A percentile compares a stretch with the other conserved stretches of the same genome.
These are phyloP conservation scores for Globodera ellingtonae DNA, from an alignment of 1,140 invertebrate genomes.

Conservation along the genomic window DNA sequence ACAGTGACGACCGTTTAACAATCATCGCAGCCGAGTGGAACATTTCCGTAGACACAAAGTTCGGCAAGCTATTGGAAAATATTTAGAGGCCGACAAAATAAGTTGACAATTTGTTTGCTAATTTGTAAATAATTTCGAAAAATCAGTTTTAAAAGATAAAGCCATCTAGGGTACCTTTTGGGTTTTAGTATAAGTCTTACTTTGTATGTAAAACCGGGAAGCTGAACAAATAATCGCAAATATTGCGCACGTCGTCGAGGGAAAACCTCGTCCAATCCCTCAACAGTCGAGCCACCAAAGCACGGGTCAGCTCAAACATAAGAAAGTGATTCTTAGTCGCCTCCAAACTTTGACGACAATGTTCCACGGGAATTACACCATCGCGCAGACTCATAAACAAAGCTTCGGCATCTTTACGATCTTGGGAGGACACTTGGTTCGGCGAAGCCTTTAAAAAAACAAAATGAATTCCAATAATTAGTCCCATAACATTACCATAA, in stretches of 20 bases:
- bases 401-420: conserved; percentile 34
- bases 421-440: conserved; percentile 29
- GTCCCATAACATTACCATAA: conserved; percentile 21
- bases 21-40: conserved; percentile 32
- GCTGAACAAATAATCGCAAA: conserved; percentile 32
- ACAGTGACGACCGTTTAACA: conserved; percentile 15
- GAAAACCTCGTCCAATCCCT: conserved; percentile 27
- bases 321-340: conserved; percentile 35
- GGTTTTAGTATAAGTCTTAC: neutral
- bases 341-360: conserved; percentile 34
- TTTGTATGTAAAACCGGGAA: conserved; percentile 28
- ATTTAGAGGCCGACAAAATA: neutral
- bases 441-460: conserved; percentile 24
- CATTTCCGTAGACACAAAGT: conserved; percentile 35
- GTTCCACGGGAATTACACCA: conserved; percentile 28
- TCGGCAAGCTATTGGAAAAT: conserved; percentile 15
- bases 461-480: neutral
- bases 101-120: too few relatives aligned
- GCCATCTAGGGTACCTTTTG: too few relatives aligned
- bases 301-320: conserved; percentile 37
- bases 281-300: conserved; percentile 28
- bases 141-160: too few relatives aligned
- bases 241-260: conserved; percentile 28
- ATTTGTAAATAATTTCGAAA: too few relatives aligned
- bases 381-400: conserved; percentile 30